These are phyloP conservation scores for Scaptomyza hsui DNA, from an alignment of 1,140 invertebrate species.

Conservation along the genomic window DNA sequence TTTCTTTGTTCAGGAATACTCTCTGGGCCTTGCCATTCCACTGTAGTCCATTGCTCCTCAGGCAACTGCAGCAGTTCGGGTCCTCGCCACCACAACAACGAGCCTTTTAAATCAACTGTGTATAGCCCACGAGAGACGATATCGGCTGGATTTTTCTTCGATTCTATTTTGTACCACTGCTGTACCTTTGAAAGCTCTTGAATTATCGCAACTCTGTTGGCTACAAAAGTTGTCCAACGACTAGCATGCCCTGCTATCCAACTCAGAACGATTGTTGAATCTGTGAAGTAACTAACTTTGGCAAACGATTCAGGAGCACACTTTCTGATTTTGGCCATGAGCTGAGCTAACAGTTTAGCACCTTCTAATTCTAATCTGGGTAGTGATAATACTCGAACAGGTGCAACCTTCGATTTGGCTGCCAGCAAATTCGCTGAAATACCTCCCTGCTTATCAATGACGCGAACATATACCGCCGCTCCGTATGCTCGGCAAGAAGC, in stretches of 20 bases:
- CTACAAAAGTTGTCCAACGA: conserved; percentile 9
- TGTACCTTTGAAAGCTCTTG: too few species aligned
- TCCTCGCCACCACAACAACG: conserved; percentile 18
- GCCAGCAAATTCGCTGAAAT: background rate
- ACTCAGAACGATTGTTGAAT: too few species aligned
- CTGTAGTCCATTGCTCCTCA: background rate
- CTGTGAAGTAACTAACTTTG: too few species aligned
- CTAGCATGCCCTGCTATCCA: too few species aligned
- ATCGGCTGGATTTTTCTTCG: conserved; percentile 15
- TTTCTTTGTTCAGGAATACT: conserved; percentile 1
- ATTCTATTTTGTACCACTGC: too few species aligned
- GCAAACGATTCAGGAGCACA: too few species aligned
- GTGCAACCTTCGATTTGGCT: background rate
- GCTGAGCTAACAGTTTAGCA: background rate
- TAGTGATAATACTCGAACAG: background rate
- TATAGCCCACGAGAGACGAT: conserved; percentile 6
- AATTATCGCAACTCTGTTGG: conserved; percentile 12
- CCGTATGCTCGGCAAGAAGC: background rate
- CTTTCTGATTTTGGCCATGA: too few species aligned
- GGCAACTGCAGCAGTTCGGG: conserved; percentile 3
- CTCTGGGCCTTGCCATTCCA: conserved; percentile 11
- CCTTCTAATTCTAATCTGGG: background rate
- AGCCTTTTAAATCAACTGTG: too few species aligned
- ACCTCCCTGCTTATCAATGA: background rate
- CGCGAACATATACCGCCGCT: background rate